Conservation (phyloP, 2,888 invertebrate species). For the Polydesmus complanatus region DNA sequence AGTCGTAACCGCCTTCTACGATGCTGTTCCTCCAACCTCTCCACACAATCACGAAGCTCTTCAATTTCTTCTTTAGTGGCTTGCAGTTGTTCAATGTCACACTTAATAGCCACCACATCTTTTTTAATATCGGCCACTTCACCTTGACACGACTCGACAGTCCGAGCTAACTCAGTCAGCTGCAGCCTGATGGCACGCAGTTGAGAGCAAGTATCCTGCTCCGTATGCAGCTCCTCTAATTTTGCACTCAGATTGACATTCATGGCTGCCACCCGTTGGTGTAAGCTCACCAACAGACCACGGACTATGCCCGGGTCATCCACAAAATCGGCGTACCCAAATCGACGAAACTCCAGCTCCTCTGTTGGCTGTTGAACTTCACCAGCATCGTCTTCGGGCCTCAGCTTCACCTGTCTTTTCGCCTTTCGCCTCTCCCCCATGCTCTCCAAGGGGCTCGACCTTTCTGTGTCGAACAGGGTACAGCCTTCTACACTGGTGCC, state of each 20-base stretch:
- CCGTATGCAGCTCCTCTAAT: slow-evolving; percentile 73
- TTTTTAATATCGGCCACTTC: slow-evolving; percentile 64
- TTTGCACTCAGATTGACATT: slow-evolving; percentile 89
- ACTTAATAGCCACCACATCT: slow-evolving; percentile 89
- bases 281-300: slow-evolving; percentile 37
- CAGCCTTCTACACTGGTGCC: slow-evolving; percentile 3
- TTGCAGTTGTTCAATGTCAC: slow-evolving; percentile 83
- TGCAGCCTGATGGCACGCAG: slow-evolving; percentile 55
- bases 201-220: slow-evolving; percentile 18
- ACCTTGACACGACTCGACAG: slow-evolving; percentile 87
- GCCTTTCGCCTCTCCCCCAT: slow-evolving; percentile 21
- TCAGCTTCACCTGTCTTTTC: slow-evolving; percentile 19
- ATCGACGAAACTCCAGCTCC: slow-evolving; percentile 18
- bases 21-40: slow-evolving; percentile 70
- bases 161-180: slow-evolving; percentile 74
- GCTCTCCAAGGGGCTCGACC: slow-evolving; percentile 5
- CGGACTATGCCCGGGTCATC: slow-evolving; percentile 18
- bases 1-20: slow-evolving; percentile 75
- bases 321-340: slow-evolving; percentile 22
- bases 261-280: slow-evolving; percentile 96
- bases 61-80: slow-evolving; percentile 91
- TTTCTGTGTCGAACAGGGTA: slow-evolving; percentile 11
- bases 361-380: slow-evolving; percentile 6
- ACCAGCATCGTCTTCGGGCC: slow-evolving; percentile 10
- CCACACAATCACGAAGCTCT: slow-evolving; percentile 80